Evolutionary conservation across 1,140 invertebrate genomes (phyloP), one percentile per base, ranked within the genome.

Genomic region (Neodiprion virginianus): DNA sequence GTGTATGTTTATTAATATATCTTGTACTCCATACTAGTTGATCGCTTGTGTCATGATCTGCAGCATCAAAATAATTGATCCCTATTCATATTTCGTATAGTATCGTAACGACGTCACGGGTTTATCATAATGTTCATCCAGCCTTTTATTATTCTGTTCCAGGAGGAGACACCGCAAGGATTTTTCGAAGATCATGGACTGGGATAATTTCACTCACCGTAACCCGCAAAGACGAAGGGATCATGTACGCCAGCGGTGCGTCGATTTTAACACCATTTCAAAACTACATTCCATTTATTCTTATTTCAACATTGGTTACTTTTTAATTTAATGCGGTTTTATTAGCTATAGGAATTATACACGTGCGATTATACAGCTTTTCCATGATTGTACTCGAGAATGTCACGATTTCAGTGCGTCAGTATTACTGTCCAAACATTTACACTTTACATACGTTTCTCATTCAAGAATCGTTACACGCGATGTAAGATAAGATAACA

Each of bases 141-240:
- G 28, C 69, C 61, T 21, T 53, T 9, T 40, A 66, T 14, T 53
- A 84, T 89, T 90, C 89, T 91, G 89, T 96, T 95, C 85, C 91
- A 99, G 97, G 98, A 99, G 90, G 97, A 99, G 91, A 99, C 97
- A 66, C 97, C 97, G 69, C 97, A 99, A 90, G 97, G 97, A 84
- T 98, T 99, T 90, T 99, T 99, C 88, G 98, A 99, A 88, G 98
- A 99, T 91, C 97, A 99, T 87, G 97, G 98, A 77, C 92, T 99
- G 79, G 98, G 98, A 84, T 99, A 96, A 78, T 77, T 74, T 81
- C n/a, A 8, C 7, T 61, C n/a, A 8, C 9, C n/a, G 11, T 71
- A 47, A 12, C n/a, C 11, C n/a, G 53, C 49, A 28, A 65, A 71
- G 23, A 7, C 48, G 40, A 8, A 71, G 40, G 8, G 69, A 48